Conservation (phyloP, 2,888 invertebrate species). For the Pachymerium ferrugineum region DNA sequence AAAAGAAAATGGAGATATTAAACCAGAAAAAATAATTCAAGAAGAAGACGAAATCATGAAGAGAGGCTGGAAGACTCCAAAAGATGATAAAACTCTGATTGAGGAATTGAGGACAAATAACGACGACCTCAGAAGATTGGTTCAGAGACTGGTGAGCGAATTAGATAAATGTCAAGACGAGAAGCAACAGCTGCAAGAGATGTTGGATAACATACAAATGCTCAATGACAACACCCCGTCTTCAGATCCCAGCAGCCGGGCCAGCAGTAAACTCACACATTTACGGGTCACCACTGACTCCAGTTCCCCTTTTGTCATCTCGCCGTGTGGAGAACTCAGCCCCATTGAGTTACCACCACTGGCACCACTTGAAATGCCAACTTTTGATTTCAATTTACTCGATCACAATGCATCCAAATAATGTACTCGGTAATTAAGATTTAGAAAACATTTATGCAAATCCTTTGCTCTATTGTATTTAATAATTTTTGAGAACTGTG, state of each 20-base stretch:
- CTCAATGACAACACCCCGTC: conserved; percentile 10
- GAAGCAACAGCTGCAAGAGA: conserved; percentile 32
- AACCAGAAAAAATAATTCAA: not conserved
- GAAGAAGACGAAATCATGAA: conserved; percentile 28
- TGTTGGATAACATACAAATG: conserved; percentile 27
- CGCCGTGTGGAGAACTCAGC: conserved; percentile 42
- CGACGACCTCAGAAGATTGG: conserved; percentile 42
- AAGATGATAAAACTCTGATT: conserved; percentile 42
- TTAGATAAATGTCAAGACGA: conserved; percentile 38
- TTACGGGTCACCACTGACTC: conserved; percentile 31
- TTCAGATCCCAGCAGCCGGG: not conserved
- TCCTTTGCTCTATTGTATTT: too few species aligned
- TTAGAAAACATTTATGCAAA: too few species aligned
- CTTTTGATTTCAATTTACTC: conserved; percentile 52
- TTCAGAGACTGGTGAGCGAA: conserved; percentile 42
- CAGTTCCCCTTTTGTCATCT: conserved; percentile 34
- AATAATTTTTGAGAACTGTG: too few species aligned
- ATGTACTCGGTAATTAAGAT: too few species aligned
- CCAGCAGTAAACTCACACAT: not conserved
- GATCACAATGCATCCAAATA: too few species aligned
- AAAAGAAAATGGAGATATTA: not conserved
- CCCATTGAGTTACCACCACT: conserved; percentile 45
- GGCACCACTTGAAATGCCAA: conserved; percentile 59
- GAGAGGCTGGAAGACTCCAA: conserved; percentile 39
- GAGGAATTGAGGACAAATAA: conserved; percentile 44